These are phyloP conservation scores for Pseudocheirus occidentalis DNA, from an alignment of 2,797 vertebrate species.

Conservation along the genomic window DNA sequence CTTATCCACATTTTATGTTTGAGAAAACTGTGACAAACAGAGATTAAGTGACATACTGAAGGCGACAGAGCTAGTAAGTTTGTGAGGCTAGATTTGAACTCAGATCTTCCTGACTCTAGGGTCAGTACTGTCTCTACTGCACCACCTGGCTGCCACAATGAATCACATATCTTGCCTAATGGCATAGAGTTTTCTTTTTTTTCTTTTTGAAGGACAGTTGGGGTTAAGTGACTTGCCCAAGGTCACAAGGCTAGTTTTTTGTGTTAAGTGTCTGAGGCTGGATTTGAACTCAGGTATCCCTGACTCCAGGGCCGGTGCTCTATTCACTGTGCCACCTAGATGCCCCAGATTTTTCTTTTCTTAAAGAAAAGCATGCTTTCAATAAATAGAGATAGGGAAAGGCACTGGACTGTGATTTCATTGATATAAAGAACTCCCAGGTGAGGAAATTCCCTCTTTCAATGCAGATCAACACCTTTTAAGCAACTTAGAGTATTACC, in stretches of 20 bases:
- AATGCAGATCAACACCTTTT: not conserved
- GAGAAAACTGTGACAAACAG: not conserved
- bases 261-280: no score
- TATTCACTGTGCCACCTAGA: no score
- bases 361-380: not conserved
- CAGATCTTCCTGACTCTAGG: not conserved
- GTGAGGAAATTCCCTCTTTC: not conserved
- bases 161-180: not conserved
- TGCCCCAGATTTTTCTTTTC: no score
- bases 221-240: no score
- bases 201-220: no score
- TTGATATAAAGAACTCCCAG: not conserved
- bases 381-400: not conserved
- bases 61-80: not conserved
- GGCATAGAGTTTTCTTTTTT: not conserved
- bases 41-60: not conserved
- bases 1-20: not conserved
- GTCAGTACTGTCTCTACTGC: not conserved
- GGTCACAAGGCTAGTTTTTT: no score
- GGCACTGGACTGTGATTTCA: not conserved
- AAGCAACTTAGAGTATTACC: not conserved
- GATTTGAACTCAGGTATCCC: no score
- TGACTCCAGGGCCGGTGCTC: no score
- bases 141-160: not conserved
- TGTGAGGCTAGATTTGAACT: not conserved